Conservation (phyloP, 1,140 invertebrate genomes). For the Cheumatopsyche charites region DNA sequence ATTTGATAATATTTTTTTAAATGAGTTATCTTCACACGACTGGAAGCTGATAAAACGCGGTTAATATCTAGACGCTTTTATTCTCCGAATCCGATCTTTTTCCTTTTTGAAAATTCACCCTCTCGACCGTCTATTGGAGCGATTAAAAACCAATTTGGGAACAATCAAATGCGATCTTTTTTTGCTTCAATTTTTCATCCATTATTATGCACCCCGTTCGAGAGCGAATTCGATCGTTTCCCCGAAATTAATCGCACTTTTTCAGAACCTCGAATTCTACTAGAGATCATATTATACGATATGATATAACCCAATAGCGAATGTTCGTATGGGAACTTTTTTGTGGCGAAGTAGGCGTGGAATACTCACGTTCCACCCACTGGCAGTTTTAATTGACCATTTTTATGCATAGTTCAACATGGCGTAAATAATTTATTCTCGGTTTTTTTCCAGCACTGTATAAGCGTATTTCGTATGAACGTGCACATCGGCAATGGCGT, state of each 20-base stretch:
- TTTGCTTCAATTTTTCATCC: conserved; percentile 7
- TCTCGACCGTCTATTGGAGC: conserved; percentile 39
- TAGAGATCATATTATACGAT: too few species aligned
- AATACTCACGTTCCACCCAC: conserved; percentile 25
- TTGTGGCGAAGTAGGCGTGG: conserved; percentile 24
- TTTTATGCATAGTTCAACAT: conserved; percentile 30
- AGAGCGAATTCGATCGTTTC: conserved; percentile 11
- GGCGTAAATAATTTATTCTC: conserved; percentile 29
- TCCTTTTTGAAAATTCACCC: conserved; percentile 34
- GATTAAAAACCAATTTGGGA: conserved; percentile 50
- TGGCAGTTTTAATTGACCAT: conserved; percentile 31
- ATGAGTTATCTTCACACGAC: conserved; percentile 3
- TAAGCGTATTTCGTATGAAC: not conserved
- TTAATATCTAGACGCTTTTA: conserved; percentile 33
- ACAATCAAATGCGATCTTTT: conserved; percentile 46
- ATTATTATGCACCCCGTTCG: conserved; percentile 9
- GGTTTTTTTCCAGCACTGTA: not conserved
- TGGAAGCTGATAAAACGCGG: conserved; percentile 13
- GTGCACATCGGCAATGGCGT: not conserved
- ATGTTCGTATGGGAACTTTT: not conserved
- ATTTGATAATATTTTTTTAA: conserved; percentile 2
- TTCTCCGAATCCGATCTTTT: conserved; percentile 43
- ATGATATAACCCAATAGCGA: too few species aligned
- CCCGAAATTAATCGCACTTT: too few species aligned
- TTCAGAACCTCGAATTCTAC: too few species aligned